A percentile compares a stretch with the other conserved stretches of the same genome.
phyloP scores from a whole-genome alignment of 2,888 invertebrate species.

The Osmoderma eremita region DNA sequence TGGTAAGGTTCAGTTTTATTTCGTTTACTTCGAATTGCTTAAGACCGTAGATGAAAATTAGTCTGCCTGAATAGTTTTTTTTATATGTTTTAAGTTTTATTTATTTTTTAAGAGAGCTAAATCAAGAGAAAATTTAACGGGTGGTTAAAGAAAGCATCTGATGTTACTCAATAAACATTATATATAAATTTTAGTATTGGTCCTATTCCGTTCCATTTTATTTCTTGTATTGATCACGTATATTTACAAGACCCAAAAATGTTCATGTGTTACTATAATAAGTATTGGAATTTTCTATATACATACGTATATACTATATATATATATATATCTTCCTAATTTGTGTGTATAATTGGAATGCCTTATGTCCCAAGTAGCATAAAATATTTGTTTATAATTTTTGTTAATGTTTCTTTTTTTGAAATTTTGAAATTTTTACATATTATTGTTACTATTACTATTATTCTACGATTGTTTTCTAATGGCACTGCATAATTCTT shows the following conservation, averaged over 20 bases:
- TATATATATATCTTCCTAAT: conserved; percentile 26
- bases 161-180: background rate
- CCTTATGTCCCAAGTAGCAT: conserved; percentile 61
- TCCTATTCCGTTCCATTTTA: conserved; percentile 19
- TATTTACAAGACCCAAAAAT: conserved; percentile 17
- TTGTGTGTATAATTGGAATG: conserved; percentile 44
- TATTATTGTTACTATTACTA: conserved; percentile 44
- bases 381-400: conserved; percentile 48
- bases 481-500: conserved; percentile 61
- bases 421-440: conserved; percentile 39
- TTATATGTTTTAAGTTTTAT: conserved; percentile 45
- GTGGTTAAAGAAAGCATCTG: conserved; percentile 40
- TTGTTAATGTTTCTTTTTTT: conserved; percentile 41
- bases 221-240: conserved; percentile 7
- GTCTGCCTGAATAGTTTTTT: conserved; percentile 48
- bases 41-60: conserved; percentile 51
- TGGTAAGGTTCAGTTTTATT: conserved; percentile 64
- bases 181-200: conserved; percentile 11
- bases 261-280: conserved; percentile 11
- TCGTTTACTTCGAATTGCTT: conserved; percentile 48
- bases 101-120: conserved; percentile 49
- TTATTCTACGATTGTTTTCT: conserved; percentile 51
- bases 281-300: conserved; percentile 31
- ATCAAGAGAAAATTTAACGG: conserved; percentile 39
- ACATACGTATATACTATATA: conserved; percentile 10